Conservation (phyloP, 2,113 vertebrate genomes). For the Pelecanoides urinatrix region DNA sequence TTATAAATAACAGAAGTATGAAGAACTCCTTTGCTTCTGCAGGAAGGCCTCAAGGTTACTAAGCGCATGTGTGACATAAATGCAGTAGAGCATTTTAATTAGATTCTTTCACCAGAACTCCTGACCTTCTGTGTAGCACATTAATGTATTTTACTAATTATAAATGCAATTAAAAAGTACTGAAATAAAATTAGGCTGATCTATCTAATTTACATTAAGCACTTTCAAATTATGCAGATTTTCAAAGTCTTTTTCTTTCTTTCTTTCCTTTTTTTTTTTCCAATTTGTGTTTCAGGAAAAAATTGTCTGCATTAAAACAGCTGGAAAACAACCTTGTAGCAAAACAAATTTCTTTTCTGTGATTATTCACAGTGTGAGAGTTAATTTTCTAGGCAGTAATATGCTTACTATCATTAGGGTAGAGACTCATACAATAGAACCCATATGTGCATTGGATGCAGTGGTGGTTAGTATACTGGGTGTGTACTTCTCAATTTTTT, state of each 20-base stretch:
- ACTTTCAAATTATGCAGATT: conserved; percentile 78
- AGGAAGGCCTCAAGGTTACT: conserved; percentile 50
- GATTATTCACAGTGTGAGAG: conserved; percentile 78
- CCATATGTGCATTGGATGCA: neutral
- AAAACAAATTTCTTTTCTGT: conserved; percentile 78
- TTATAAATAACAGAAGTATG: neutral
- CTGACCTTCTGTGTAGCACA: conserved; percentile 75
- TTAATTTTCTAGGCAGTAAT: conserved; percentile 75
- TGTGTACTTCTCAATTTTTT: neutral
- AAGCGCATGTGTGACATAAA: conserved; percentile 46
- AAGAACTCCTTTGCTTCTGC: neutral
- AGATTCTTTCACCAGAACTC: conserved; percentile 71
- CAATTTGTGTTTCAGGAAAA: conserved; percentile 68
- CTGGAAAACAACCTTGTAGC: conserved; percentile 78
- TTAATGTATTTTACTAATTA: conserved; percentile 83
- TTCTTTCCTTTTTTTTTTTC: neutral
- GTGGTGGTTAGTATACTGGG: neutral
- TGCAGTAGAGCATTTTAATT: conserved; percentile 68
- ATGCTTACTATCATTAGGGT: conserved; percentile 43
- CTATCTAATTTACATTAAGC: conserved; percentile 82
- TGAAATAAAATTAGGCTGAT: conserved; percentile 82
- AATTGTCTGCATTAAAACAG: conserved; percentile 77
- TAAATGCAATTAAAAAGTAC: conserved; percentile 84
- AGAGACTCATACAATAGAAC: conserved; percentile 43
- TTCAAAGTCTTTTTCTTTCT: conserved; percentile 36